These are phyloP conservation scores for Sarcophaga bullata DNA, from an alignment of 1,140 invertebrate genomes.

Conservation along the genomic window DNA sequence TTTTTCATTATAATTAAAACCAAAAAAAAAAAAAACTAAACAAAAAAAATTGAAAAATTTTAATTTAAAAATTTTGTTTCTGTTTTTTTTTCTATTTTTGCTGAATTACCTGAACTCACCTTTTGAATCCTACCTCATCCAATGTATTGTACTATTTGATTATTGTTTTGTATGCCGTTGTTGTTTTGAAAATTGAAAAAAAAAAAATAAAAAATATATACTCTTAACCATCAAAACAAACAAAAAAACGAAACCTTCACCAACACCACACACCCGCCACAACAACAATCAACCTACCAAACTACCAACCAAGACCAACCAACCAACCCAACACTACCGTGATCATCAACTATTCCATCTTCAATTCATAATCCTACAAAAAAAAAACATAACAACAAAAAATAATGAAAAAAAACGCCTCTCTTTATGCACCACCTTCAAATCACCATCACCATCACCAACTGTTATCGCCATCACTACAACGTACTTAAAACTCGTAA, in stretches of 20 bases:
- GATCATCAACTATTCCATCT: background rate
- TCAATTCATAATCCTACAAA: slow-evolving; percentile 4
- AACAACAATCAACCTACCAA: slow-evolving; percentile 26
- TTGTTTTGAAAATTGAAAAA: slow-evolving; percentile 63
- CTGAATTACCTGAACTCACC: slow-evolving; percentile 15
- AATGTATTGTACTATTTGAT: slow-evolving; percentile 32
- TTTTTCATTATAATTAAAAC: background rate
- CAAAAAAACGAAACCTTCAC: background rate
- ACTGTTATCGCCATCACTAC: background rate
- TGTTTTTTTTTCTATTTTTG: slow-evolving; percentile 30
- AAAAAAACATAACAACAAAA: background rate
- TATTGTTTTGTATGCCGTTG: slow-evolving; percentile 45
- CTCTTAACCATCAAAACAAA: slow-evolving; percentile 27
- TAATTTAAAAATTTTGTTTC: slow-evolving; percentile 19
- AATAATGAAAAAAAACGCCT: background rate
- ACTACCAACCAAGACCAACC: background rate
- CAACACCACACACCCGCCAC: background rate
- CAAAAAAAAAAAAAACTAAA: background rate
- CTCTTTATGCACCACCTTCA: background rate
- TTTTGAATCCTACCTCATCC: slow-evolving; percentile 19
- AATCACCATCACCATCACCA: background rate
- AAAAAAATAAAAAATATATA: slow-evolving; percentile 44
- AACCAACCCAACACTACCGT: slow-evolving; percentile 9
- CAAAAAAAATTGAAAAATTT: slow-evolving; percentile 21
- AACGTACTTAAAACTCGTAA: too few species aligned